These are phyloP conservation scores for Aplodontia rufa DNA, from an alignment of 2,113 vertebrate genomes.

Conservation along the genomic window DNA sequence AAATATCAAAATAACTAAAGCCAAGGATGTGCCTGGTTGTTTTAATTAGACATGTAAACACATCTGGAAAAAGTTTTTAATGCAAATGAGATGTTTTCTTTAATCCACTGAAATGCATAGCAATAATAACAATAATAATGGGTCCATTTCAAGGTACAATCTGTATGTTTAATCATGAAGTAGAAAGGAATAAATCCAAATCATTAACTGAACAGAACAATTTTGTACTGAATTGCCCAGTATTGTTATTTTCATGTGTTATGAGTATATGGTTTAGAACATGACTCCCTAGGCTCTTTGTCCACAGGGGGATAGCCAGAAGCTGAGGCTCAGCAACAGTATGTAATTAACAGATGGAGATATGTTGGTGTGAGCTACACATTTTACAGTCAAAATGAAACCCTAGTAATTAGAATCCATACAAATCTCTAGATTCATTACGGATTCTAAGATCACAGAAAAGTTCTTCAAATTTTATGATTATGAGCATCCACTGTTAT, in stretches of 20 bases:
- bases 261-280: background rate
- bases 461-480: background rate
- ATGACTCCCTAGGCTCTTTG: background rate
- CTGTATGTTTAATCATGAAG: background rate
- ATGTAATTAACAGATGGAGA: background rate
- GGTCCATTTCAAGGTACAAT: background rate
- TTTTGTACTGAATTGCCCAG: constrained; percentile 14
- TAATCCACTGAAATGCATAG: background rate
- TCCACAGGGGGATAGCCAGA: background rate
- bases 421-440: constrained; percentile 1
- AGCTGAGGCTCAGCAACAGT: background rate
- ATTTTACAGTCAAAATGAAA: background rate
- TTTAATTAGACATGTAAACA: background rate
- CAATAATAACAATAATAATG: background rate
- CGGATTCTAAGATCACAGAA: constrained; percentile 1
- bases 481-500: background rate
- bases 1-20: constrained; percentile 14
- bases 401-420: background rate
- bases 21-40: background rate
- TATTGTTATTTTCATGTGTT: background rate
- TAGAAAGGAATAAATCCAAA: constrained; percentile 15
- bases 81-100: background rate
- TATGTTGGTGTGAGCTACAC: background rate
- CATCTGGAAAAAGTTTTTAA: background rate
- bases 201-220: background rate